A percentile compares a stretch with the other conserved stretches of the same genome.
These are phyloP conservation scores for Zaprionus vittiger DNA, from an alignment of 1,140 invertebrate genomes.

Conservation along the genomic window DNA sequence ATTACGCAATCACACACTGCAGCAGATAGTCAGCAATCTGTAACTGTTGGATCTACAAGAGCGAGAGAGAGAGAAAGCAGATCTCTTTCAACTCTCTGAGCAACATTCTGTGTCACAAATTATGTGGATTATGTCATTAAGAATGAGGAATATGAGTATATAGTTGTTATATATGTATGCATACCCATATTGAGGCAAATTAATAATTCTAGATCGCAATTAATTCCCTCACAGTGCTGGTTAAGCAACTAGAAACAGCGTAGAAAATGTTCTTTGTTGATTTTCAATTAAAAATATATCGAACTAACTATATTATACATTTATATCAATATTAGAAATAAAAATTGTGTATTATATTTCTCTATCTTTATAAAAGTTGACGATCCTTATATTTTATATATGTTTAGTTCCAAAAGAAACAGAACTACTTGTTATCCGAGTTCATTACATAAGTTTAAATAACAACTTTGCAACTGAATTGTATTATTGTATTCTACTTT, in stretches of 20 bases:
- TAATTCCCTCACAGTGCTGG: background rate
- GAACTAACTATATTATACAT: background rate
- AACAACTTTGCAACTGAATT: background rate
- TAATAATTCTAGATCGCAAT: slow-evolving; percentile 11
- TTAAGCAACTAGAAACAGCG: background rate
- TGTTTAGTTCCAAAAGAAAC: background rate
- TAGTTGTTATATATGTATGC: background rate
- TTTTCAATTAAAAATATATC: background rate
- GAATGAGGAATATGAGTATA: background rate
- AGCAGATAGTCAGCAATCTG: background rate
- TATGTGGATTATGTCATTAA: slow-evolving; percentile 34
- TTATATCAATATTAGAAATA: background rate
- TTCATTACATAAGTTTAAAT: background rate
- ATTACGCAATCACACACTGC: slow-evolving; percentile 33
- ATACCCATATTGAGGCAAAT: background rate
- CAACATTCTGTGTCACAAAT: slow-evolving; percentile 22
- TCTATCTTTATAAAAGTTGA: background rate
- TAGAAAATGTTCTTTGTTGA: background rate
- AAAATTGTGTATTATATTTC: background rate
- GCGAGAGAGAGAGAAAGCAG: background rate
- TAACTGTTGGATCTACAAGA: slow-evolving; percentile 11
- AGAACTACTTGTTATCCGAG: background rate
- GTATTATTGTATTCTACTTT: background rate
- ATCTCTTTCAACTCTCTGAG: slow-evolving; percentile 15
- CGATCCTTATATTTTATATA: no score